Evolutionary conservation across 2,888 invertebrate genomes (phyloP).

Genomic region (Halocaridina rubra): DNA sequence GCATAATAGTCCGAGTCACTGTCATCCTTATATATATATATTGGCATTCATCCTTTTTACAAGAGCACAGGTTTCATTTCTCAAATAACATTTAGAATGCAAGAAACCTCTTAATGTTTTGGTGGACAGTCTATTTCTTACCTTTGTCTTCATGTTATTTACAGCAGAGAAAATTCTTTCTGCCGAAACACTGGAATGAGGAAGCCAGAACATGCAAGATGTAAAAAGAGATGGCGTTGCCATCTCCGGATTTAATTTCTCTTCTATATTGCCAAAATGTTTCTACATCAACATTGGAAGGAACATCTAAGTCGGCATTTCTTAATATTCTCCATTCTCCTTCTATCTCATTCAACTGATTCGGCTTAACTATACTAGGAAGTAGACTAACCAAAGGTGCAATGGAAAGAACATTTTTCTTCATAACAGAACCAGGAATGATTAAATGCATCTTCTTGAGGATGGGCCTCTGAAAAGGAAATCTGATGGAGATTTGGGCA

Average conservation of each 20-base stretch:
- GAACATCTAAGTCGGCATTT: conserved; percentile 11
- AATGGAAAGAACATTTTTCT: conserved; percentile 16
- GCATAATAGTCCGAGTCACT: too few species aligned
- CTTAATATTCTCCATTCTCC: conserved; percentile 22
- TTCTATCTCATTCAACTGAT: conserved; percentile 21
- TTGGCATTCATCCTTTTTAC: too few species aligned
- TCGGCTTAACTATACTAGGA: conserved; percentile 22
- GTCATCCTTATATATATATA: too few species aligned
- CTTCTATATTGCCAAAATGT: not conserved
- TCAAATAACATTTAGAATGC: too few species aligned
- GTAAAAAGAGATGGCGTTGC: not conserved
- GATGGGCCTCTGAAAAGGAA: not conserved
- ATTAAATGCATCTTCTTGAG: conserved; percentile 1
- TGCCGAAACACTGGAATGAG: conserved; percentile 17
- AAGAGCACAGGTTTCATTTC: too few species aligned
- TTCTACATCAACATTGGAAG: not conserved
- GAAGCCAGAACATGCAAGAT: conserved; percentile 22
- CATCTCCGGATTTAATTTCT: conserved; percentile 3
- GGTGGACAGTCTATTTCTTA: not conserved
- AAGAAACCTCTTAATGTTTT: not conserved
- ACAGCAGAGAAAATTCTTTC: conserved; percentile 6
- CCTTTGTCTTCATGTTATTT: not conserved
- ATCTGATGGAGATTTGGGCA: too few species aligned
- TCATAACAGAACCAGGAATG: conserved; percentile 7
- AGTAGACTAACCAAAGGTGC: conserved; percentile 7